A percentile compares a stretch with the other conserved stretches of the same genome.
Evolutionary conservation across 2,888 invertebrate genomes (phyloP).

Genomic region (Rhyacophila evoluta): DNA sequence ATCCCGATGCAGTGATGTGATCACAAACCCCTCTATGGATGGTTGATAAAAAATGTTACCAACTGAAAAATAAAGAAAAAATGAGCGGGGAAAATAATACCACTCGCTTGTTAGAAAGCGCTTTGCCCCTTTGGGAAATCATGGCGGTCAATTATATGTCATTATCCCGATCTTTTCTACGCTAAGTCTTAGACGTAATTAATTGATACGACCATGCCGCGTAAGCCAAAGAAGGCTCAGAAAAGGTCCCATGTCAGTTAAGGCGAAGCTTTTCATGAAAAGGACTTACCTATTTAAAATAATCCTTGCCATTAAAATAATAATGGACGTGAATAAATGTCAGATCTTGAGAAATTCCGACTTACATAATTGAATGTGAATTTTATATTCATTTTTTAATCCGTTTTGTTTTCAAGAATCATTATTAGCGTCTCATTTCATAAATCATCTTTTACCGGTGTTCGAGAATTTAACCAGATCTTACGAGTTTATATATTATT

Average conservation of each 20-base stretch:
- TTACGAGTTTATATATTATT: too few species aligned
- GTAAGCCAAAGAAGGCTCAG: slow-evolving; percentile 31
- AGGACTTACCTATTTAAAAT: too few species aligned
- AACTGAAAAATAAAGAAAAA: background rate
- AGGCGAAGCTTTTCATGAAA: background rate
- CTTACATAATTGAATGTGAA: too few species aligned
- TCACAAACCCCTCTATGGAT: background rate
- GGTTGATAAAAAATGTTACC: background rate
- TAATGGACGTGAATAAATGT: too few species aligned
- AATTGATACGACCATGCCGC: slow-evolving; percentile 49
- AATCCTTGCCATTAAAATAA: too few species aligned
- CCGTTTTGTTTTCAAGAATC: too few species aligned
- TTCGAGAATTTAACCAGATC: too few species aligned
- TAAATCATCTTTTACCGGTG: too few species aligned
- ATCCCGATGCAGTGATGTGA: background rate
- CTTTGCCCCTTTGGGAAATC: slow-evolving; percentile 51
- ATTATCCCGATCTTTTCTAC: slow-evolving; percentile 50
- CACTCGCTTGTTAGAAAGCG: background rate
- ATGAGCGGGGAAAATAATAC: background rate
- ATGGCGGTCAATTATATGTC: slow-evolving; percentile 55
- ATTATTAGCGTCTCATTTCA: too few species aligned
- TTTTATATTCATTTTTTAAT: too few species aligned
- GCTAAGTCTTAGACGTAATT: slow-evolving; percentile 52
- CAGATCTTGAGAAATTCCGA: too few species aligned
- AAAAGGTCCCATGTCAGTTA: slow-evolving; percentile 7